A percentile compares a stretch with the other conserved stretches of the same genome.
phyloP scores from a whole-genome alignment of 1,140 invertebrate species.

The Maconellicoccus hirsutus region DNA sequence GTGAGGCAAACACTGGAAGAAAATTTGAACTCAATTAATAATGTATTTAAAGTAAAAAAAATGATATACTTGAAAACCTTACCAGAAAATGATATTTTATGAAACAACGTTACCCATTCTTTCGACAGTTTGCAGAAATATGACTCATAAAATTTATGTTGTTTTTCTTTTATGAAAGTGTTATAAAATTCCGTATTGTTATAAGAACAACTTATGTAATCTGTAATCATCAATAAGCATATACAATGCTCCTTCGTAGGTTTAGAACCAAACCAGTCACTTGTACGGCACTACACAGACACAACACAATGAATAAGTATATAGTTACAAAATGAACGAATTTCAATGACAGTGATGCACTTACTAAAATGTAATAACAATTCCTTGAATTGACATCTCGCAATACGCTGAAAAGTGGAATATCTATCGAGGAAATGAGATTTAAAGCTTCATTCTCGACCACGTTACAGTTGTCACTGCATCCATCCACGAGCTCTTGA shows the following conservation, averaged over 20 bases:
- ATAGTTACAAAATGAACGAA: neutral
- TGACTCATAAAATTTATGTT: neutral
- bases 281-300: neutral
- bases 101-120: neutral
- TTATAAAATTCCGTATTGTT: neutral
- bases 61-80: neutral
- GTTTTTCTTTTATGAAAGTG: neutral
- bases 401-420: neutral
- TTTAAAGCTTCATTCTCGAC: neutral
- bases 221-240: neutral
- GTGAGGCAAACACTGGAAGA: neutral
- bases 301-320: neutral
- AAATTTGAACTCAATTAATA: neutral
- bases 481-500: neutral
- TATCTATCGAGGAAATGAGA: neutral
- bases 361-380: neutral
- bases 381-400: neutral
- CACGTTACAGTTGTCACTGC: neutral
- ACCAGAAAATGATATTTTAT: neutral
- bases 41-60: neutral
- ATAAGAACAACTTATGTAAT: neutral
- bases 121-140: neutral
- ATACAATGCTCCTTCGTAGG: neutral
- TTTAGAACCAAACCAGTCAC: neutral
- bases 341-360: neutral